A percentile compares a stretch with the other conserved stretches of the same genome.
These are phyloP conservation scores for Podargus strigoides DNA, from an alignment of 2,797 vertebrate genomes.

Conservation along the genomic window DNA sequence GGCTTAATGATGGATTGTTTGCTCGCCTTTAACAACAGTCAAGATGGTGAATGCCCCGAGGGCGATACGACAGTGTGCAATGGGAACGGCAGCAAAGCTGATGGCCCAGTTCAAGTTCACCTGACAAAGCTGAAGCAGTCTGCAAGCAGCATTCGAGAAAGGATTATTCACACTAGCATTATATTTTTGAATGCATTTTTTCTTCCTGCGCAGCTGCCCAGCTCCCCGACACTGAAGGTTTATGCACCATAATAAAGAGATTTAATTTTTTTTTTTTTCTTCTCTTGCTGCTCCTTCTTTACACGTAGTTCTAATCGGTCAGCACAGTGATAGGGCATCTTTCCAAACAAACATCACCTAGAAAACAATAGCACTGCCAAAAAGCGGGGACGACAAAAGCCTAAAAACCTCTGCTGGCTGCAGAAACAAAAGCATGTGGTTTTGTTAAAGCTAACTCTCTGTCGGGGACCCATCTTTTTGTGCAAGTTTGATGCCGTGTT, in stretches of 20 bases:
- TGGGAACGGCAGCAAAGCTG: conserved; percentile 67
- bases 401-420: conserved; percentile 16
- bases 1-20: conserved; percentile 76
- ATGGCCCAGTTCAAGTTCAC: conserved; percentile 78
- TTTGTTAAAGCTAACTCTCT: neutral
- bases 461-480: neutral
- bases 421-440: conserved; percentile 40
- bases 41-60: conserved; percentile 77
- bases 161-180: conserved; percentile 81
- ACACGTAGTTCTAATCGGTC: conserved; percentile 60
- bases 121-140: conserved; percentile 77
- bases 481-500: neutral
- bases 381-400: conserved; percentile 12
- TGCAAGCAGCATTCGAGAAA: conserved; percentile 68
- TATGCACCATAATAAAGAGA: conserved; percentile 78
- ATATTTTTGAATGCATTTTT: conserved; percentile 76
- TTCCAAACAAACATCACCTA: conserved; percentile 59
- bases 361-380: conserved; percentile 49
- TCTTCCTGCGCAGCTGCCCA: conserved; percentile 73
- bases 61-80: conserved; percentile 75
- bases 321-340: conserved; percentile 39
- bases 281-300: conserved; percentile 45
- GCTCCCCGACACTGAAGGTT: conserved; percentile 68
- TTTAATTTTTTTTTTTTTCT: conserved; percentile 62
- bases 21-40: conserved; percentile 74